Base-by-base conservation (phyloP, 2,113 vertebrate genomes). In the Melozone crissalis region DNA sequence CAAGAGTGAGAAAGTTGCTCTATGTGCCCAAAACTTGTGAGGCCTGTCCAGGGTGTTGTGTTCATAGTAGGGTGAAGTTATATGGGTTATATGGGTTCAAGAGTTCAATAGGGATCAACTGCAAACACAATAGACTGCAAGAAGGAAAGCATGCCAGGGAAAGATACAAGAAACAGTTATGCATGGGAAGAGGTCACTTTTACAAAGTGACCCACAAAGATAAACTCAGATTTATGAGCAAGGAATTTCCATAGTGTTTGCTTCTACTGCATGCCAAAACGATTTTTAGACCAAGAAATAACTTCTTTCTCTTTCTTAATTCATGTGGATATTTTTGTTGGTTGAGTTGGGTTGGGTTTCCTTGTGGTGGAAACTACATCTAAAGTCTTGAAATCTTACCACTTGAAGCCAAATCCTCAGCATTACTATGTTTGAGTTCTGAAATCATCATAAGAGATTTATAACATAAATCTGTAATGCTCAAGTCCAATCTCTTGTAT, bases 91-190 rank as follows among this genome's bases (percentile, higher is more conserved):
- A 9, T 0, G 1, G 22, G 20, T 59, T 17, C 12, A 61, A 33
- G 47, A 43, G 33, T 24, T 84, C 1, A 0, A 2, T 3, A 26
- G 13, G 20, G 26, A 76, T 7, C 0, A 0, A 30, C 1, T 63
- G n/a, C 10, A 58, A 58, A 28, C 26, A 31, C 26, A 39, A 26
- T 3, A 69, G 17, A 20, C 17, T 21, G 16, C 3, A 69, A 27
- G 66, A 21, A 68, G 54, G 15, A 93, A 63, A 63, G 24, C 11
- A 41, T 80, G 23, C 4, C 28, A 41, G 27, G 23, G 33, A 54
- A 61, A 31, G 0, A 1, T 7, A 9, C 4, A 57, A 47, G 55
- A 52, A 66, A 23, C 0, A 1, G 3, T 41, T 16, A 51, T 1
- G 9, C 20, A 13, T 13, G 5, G 6, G 30, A 43, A 63, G 37